phyloP scores from a whole-genome alignment of 2,113 vertebrate species.

The Dipodomys stephensi region DNA sequence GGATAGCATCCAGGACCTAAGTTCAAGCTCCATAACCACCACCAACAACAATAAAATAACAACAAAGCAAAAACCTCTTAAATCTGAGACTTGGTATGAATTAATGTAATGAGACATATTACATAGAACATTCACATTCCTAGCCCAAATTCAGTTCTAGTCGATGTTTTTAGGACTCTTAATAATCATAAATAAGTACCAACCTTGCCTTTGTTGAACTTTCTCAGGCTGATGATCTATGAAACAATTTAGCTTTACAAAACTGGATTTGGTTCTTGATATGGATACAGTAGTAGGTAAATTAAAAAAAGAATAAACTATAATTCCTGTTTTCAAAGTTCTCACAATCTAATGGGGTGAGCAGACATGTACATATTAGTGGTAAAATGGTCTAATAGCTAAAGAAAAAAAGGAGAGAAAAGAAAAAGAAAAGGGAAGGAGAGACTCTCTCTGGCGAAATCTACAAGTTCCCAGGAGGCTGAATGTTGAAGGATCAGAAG shows the following conservation, averaged over 20 bases:
- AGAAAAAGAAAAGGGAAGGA: not conserved
- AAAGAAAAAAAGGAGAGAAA: no score
- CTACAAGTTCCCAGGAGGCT: not conserved
- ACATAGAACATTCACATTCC: not conserved
- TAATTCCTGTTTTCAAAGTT: not conserved
- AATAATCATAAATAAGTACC: not conserved
- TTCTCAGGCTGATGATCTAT: constrained; percentile 12
- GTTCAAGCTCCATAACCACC: no score
- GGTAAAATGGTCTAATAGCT: not conserved
- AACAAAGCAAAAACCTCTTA: no score
- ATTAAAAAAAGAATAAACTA: not conserved
- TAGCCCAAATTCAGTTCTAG: not conserved
- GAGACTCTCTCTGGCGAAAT: not conserved
- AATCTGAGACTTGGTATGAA: not conserved
- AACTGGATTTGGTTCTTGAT: not conserved
- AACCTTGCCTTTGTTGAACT: not conserved
- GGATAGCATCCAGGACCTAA: no score
- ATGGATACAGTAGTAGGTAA: not conserved
- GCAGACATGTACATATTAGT: not conserved
- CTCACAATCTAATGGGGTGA: not conserved
- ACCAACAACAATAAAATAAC: no score
- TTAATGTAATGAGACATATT: not conserved
- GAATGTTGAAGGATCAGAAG: not conserved
- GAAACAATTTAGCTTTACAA: constrained; percentile 33
- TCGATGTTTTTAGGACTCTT: not conserved